Percentiles rank a stretch among this genome's conserved stretches.
Conservation (phyloP, 2,888 invertebrate species). For the Hipparchia sbordonii region DNA sequence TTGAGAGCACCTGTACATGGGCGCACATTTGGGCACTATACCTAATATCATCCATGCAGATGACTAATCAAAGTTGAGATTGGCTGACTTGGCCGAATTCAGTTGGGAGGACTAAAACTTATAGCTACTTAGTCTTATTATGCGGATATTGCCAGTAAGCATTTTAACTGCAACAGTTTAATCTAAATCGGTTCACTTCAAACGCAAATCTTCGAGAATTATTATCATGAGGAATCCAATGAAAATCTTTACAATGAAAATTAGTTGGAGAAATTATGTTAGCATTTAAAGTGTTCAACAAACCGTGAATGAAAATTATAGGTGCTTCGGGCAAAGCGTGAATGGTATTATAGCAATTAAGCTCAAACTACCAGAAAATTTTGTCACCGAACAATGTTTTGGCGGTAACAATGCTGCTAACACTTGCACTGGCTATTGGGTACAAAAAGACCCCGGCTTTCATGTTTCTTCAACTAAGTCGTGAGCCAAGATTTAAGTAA, state of each 20-base stretch:
- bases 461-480: neutral
- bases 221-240: conserved; percentile 44
- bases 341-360: conserved; percentile 71
- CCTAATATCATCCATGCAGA: too few relatives aligned
- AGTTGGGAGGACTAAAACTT: too few relatives aligned
- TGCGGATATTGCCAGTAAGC: too few relatives aligned
- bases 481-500: neutral
- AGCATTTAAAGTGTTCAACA: conserved; percentile 65
- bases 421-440: conserved; percentile 7
- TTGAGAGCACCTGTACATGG: too few relatives aligned
- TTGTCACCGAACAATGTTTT: conserved; percentile 62
- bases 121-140: too few relatives aligned
- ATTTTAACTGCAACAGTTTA: too few relatives aligned
- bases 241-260: conserved; percentile 63
- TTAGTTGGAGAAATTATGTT: conserved; percentile 61
- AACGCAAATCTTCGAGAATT: neutral
- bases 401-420: conserved; percentile 47
- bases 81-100: too few relatives aligned
- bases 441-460: neutral
- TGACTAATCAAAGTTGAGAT: too few relatives aligned
- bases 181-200: too few relatives aligned
- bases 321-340: conserved; percentile 50
- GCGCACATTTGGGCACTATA: too few relatives aligned
- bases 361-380: conserved; percentile 66
- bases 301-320: conserved; percentile 70